Conservation (phyloP, 2,797 vertebrate species). For the Serranus cabrilla region DNA sequence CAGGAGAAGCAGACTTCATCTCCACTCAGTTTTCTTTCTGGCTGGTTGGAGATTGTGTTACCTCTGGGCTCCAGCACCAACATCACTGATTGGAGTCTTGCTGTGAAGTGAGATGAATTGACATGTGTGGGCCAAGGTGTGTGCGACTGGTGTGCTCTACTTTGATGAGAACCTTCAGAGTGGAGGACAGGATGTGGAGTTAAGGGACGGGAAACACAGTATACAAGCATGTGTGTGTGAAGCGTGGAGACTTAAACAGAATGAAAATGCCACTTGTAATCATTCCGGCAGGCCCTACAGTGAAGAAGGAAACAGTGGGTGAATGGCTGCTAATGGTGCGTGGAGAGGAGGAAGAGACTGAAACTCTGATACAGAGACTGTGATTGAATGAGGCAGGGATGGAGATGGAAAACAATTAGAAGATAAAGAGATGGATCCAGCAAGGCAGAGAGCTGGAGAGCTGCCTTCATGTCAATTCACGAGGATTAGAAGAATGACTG, state of each 20-base stretch:
- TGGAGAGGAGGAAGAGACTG: slow-evolving; percentile 14
- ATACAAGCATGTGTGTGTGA: slow-evolving; percentile 2
- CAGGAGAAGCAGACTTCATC: slow-evolving; percentile 50
- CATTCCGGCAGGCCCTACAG: slow-evolving; percentile 14
- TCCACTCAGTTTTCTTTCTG: slow-evolving; percentile 50
- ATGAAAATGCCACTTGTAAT: slow-evolving; percentile 51
- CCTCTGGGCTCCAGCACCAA: slow-evolving; percentile 39
- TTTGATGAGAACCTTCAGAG: slow-evolving; percentile 10
- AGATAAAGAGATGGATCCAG: slow-evolving; percentile 28
- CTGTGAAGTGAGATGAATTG: slow-evolving; percentile 60
- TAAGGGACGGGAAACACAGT: slow-evolving; percentile 1
- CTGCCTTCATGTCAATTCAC: slow-evolving; percentile 32
- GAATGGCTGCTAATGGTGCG: slow-evolving; percentile 28
- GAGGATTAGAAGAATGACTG: slow-evolving; percentile 43
- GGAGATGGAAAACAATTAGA: not conserved
- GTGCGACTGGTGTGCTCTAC: slow-evolving; percentile 3
- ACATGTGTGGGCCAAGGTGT: slow-evolving; percentile 26
- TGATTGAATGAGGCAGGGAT: slow-evolving; percentile 30
- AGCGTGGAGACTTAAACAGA: slow-evolving; percentile 26
- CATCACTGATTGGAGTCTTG: slow-evolving; percentile 53
- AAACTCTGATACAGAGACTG: slow-evolving; percentile 9
- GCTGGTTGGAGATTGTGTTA: slow-evolving; percentile 52
- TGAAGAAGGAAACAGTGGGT: slow-evolving; percentile 30
- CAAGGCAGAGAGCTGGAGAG: slow-evolving; percentile 15
- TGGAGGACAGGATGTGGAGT: slow-evolving; percentile 3